Evolutionary conservation across 2,113 vertebrate species (phyloP).

Genomic region (Oxygymnocypris stewartii): DNA sequence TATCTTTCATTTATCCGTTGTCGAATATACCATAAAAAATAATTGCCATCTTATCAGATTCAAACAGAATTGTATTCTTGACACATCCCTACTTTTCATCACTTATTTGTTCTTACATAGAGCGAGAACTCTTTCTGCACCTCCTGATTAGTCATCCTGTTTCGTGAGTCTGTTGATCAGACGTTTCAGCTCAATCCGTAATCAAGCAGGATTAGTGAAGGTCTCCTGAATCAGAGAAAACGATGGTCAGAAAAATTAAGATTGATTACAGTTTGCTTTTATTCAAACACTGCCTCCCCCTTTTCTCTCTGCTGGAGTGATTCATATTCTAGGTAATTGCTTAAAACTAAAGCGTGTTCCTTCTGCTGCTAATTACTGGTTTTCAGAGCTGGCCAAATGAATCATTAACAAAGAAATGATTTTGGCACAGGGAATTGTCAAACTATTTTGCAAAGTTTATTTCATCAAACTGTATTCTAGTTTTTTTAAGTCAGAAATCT

Average conservation of each 20-base stretch:
- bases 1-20: background rate
- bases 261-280: conserved; percentile 50
- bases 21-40: background rate
- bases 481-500: background rate
- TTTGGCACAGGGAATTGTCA: background rate
- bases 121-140: background rate
- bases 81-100: background rate
- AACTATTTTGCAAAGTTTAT: conserved; percentile 13
- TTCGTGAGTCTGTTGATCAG: conserved; percentile 22
- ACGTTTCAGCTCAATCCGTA: conserved; percentile 18
- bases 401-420: background rate
- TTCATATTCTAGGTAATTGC: conserved; percentile 49
- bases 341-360: conserved; percentile 47
- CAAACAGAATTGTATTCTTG: background rate
- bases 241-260: conserved; percentile 40
- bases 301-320: conserved; percentile 32
- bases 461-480: background rate
- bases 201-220: conserved; percentile 20
- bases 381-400: conserved; percentile 27
- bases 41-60: background rate
- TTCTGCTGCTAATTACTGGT: conserved; percentile 45
- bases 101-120: background rate
- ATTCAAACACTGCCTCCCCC: conserved; percentile 19
- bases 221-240: conserved; percentile 19
- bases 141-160: conserved; percentile 14